phyloP scores from a whole-genome alignment of 2,797 vertebrate genomes.

The Sebastes glaucus region DNA sequence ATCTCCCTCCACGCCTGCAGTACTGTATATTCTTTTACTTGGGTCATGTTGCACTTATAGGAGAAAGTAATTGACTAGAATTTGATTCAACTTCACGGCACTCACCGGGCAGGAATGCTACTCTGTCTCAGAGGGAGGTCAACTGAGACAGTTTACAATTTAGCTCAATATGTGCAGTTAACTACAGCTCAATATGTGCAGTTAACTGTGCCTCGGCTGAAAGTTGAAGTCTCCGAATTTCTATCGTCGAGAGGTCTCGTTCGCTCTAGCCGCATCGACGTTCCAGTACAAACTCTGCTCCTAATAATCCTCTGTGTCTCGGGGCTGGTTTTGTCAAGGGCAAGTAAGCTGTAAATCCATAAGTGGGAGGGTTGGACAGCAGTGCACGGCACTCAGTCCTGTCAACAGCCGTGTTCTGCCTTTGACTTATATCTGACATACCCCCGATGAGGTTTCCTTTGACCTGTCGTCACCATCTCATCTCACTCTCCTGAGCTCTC shows the following conservation, averaged over 20 bases:
- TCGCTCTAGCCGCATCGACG: background rate
- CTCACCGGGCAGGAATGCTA: slow-evolving; percentile 17
- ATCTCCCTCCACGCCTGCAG: slow-evolving; percentile 30
- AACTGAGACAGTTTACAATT: slow-evolving; percentile 36
- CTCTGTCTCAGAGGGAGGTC: slow-evolving; percentile 40
- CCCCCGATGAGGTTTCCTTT: slow-evolving; percentile 37
- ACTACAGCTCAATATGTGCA: slow-evolving; percentile 14
- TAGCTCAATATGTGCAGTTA: slow-evolving; percentile 11
- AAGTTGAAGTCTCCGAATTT: slow-evolving; percentile 10
- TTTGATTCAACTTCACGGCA: slow-evolving; percentile 48
- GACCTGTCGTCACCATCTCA: slow-evolving; percentile 21
- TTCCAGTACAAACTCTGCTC: slow-evolving; percentile 1
- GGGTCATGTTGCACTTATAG: slow-evolving; percentile 30
- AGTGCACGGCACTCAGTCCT: background rate
- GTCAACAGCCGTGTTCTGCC: slow-evolving; percentile 21
- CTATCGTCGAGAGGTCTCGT: background rate
- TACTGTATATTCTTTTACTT: slow-evolving; percentile 25
- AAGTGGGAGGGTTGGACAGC: slow-evolving; percentile 1
- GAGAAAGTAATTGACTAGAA: slow-evolving; percentile 52
- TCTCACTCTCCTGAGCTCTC: background rate
- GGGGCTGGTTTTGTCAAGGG: slow-evolving; percentile 36
- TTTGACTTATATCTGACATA: slow-evolving; percentile 40
- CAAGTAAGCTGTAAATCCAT: slow-evolving; percentile 42
- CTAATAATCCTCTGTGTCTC: slow-evolving; percentile 2
- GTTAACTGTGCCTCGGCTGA: background rate